phyloP scores from a whole-genome alignment of 2,888 invertebrate genomes.

The Cheilosia pagana region DNA sequence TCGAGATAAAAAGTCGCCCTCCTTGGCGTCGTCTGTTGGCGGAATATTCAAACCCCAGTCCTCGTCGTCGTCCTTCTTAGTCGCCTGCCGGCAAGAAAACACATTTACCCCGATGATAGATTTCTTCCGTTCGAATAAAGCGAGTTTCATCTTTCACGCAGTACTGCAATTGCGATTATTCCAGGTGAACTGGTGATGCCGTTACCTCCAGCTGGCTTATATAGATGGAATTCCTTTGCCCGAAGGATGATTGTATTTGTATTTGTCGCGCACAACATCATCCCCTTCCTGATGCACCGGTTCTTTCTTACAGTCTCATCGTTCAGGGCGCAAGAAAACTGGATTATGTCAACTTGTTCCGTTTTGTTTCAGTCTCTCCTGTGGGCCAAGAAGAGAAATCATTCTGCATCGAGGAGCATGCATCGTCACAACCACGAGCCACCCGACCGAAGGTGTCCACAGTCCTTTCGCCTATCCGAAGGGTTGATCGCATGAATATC shows the following conservation, averaged over 20 bases:
- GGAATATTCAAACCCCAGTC: background rate
- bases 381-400: background rate
- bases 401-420: conserved; percentile 18
- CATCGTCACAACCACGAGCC: conserved; percentile 2
- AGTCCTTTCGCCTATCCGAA: conserved; percentile 9
- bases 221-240: conserved; percentile 33
- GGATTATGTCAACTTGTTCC: conserved; percentile 51
- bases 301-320: background rate
- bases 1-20: conserved; percentile 49
- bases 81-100: conserved; percentile 10
- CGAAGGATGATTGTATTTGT: conserved; percentile 40
- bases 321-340: conserved; percentile 27
- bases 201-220: conserved; percentile 21
- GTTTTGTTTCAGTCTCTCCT: conserved; percentile 11
- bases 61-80: background rate
- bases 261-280: conserved; percentile 51
- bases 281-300: background rate
- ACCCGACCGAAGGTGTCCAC: conserved; percentile 6
- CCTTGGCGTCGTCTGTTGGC: conserved; percentile 17
- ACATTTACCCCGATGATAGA: conserved; percentile 64
- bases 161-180: conserved; percentile 64
- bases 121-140: conserved; percentile 66
- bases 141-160: conserved; percentile 65
- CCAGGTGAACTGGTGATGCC: conserved; percentile 51
- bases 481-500: conserved; percentile 59